These are phyloP conservation scores for Saturnia japonica DNA, from an alignment of 2,888 invertebrate species.

Conservation along the genomic window DNA sequence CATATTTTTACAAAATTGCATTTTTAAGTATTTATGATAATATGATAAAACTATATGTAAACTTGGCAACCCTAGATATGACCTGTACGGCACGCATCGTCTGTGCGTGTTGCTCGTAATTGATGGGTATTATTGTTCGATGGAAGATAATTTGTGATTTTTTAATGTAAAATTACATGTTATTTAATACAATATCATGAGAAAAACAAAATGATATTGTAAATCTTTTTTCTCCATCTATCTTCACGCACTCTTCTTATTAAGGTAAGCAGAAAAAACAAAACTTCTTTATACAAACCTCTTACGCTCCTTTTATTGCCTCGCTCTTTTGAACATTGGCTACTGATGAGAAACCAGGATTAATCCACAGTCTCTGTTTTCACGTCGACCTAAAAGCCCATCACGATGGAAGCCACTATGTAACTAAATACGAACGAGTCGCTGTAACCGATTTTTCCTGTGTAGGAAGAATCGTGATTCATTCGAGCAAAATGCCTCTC, in stretches of 20 bases:
- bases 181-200: not conserved
- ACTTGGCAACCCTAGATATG: not conserved
- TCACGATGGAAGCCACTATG: too few species aligned
- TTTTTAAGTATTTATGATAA: too few species aligned
- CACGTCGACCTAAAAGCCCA: too few species aligned
- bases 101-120: constrained; percentile 6
- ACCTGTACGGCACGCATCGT: constrained; percentile 5
- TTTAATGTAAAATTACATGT: constrained; percentile 11
- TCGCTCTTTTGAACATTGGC: not conserved
- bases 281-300: not conserved
- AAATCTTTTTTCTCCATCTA: not conserved
- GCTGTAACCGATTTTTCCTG: too few species aligned
- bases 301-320: not conserved
- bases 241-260: not conserved
- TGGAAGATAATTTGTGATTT: constrained; percentile 12
- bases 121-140: constrained; percentile 8
- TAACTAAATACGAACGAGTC: too few species aligned
- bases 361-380: too few species aligned
- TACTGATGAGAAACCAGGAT: too few species aligned
- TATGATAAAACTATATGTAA: not conserved
- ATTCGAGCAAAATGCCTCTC: too few species aligned
- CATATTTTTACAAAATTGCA: too few species aligned
- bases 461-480: too few species aligned
- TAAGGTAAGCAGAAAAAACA: not conserved
- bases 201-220: constrained; percentile 4